These are phyloP conservation scores for Ellobius talpinus DNA, from an alignment of 2,113 vertebrate species.

Conservation along the genomic window DNA sequence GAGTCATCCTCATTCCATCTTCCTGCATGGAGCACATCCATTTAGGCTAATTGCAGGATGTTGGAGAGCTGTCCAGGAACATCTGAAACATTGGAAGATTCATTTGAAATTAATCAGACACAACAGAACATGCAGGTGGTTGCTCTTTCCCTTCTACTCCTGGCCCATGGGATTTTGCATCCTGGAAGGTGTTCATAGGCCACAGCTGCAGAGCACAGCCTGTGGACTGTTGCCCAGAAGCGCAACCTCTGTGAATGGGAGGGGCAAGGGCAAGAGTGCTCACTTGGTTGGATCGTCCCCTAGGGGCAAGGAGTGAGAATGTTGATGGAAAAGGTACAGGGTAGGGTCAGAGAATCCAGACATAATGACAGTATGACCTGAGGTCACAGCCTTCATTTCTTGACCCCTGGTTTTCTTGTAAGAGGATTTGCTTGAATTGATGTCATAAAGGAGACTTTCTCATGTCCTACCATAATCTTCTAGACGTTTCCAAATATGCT, in stretches of 20 bases:
- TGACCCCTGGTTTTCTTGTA: constrained; percentile 18
- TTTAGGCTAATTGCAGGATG: constrained; percentile 80
- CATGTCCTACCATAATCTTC: neutral
- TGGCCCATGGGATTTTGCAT: constrained; percentile 78
- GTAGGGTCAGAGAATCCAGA: constrained; percentile 36
- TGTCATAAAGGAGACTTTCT: constrained; percentile 17
- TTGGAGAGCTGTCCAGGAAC: constrained; percentile 77
- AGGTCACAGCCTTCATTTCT: constrained; percentile 38
- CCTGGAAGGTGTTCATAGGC: constrained; percentile 79
- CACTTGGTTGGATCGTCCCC: constrained; percentile 47
- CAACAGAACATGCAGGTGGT: constrained; percentile 84
- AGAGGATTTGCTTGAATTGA: constrained; percentile 44
- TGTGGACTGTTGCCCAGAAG: constrained; percentile 81
- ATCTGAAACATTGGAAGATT: constrained; percentile 67
- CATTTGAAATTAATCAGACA: constrained; percentile 84
- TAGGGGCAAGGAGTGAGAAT: constrained; percentile 58
- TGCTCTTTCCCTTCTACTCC: constrained; percentile 80
- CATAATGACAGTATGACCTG: neutral
- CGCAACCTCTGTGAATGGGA: constrained; percentile 68
- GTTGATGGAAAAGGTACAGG: neutral
- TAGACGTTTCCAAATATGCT: constrained; percentile 36
- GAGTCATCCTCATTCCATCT: constrained; percentile 45
- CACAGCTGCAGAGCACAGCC: constrained; percentile 71
- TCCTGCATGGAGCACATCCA: constrained; percentile 58
- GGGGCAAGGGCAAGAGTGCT: constrained; percentile 73